Evolutionary conservation across 2,113 vertebrate species (phyloP).

Genomic region (Pseudonaja textilis): DNA sequence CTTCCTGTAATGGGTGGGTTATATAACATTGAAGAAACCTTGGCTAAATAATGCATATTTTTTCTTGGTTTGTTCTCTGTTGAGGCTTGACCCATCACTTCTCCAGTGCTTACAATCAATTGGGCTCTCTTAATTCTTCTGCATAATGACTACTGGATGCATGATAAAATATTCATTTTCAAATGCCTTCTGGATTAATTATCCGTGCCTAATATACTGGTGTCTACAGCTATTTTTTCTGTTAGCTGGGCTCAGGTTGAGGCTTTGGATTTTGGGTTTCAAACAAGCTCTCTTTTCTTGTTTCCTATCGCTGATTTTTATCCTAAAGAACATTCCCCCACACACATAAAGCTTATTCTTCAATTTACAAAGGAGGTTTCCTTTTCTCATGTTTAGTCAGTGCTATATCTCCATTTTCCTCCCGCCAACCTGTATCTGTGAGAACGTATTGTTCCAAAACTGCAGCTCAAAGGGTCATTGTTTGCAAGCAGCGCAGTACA

Average conservation of each 20-base stretch:
- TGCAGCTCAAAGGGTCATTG: not conserved
- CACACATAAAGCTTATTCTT: conserved; percentile 57
- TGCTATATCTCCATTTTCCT: not conserved
- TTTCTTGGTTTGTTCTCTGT: conserved; percentile 56
- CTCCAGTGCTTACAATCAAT: conserved; percentile 46
- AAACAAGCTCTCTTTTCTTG: conserved; percentile 73
- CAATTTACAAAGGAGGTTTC: conserved; percentile 17
- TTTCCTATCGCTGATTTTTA: conserved; percentile 67
- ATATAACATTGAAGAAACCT: conserved; percentile 27
- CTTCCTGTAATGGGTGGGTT: no score
- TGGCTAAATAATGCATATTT: conserved; percentile 57
- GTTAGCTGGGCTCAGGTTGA: conserved; percentile 72
- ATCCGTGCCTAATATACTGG: conserved; percentile 70
- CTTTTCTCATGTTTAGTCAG: conserved; percentile 27
- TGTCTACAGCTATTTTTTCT: conserved; percentile 64
- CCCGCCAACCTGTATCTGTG: not conserved
- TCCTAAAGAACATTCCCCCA: conserved; percentile 70
- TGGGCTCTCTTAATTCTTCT: conserved; percentile 69
- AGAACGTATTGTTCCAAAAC: not conserved
- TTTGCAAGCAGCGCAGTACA: not conserved
- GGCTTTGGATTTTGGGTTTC: conserved; percentile 70
- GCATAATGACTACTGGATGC: conserved; percentile 72
- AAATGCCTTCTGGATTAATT: conserved; percentile 78
- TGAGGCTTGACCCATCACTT: conserved; percentile 55
- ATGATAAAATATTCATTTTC: conserved; percentile 80